phyloP scores from a whole-genome alignment of 2,888 invertebrate genomes.

The Melanophora roralis region DNA sequence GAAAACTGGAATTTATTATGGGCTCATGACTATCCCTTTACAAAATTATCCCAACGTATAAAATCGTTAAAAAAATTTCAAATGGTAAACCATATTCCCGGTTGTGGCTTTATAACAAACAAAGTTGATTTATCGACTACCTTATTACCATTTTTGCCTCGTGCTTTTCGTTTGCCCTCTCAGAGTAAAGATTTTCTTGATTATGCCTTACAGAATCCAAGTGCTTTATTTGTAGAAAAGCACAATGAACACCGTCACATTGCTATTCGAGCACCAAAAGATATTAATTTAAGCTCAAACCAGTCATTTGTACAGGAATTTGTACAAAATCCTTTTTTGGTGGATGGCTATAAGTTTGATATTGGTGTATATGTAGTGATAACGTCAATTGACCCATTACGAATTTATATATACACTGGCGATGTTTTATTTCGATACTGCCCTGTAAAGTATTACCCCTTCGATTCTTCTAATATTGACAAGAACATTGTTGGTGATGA shows the following conservation, averaged over 20 bases:
- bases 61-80: slow-evolving; percentile 84
- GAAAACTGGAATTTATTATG: slow-evolving; percentile 91
- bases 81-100: slow-evolving; percentile 95
- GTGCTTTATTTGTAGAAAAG: slow-evolving; percentile 91
- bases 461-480: slow-evolving; percentile 86
- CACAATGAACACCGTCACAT: slow-evolving; percentile 95
- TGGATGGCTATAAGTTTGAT: slow-evolving; percentile 97
- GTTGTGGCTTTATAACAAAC: slow-evolving; percentile 93
- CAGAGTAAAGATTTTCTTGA: slow-evolving; percentile 84
- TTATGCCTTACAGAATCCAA: slow-evolving; percentile 83
- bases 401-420: slow-evolving; percentile 92
- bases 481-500: slow-evolving; percentile 97
- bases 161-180: slow-evolving; percentile 90
- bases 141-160: slow-evolving; percentile 87
- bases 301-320: slow-evolving; percentile 95
- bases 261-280: slow-evolving; percentile 82
- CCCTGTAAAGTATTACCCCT: slow-evolving; percentile 91
- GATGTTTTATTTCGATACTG: slow-evolving; percentile 96
- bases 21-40: slow-evolving; percentile 96
- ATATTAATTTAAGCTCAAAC: slow-evolving; percentile 83
- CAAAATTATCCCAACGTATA: slow-evolving; percentile 74
- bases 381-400: slow-evolving; percentile 92
- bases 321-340: slow-evolving; percentile 89
- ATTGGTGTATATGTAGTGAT: slow-evolving; percentile 95
- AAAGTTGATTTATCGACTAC: slow-evolving; percentile 93